Base-by-base conservation (phyloP, 2,797 vertebrate genomes). In the Eulemur albifrons region DNA sequence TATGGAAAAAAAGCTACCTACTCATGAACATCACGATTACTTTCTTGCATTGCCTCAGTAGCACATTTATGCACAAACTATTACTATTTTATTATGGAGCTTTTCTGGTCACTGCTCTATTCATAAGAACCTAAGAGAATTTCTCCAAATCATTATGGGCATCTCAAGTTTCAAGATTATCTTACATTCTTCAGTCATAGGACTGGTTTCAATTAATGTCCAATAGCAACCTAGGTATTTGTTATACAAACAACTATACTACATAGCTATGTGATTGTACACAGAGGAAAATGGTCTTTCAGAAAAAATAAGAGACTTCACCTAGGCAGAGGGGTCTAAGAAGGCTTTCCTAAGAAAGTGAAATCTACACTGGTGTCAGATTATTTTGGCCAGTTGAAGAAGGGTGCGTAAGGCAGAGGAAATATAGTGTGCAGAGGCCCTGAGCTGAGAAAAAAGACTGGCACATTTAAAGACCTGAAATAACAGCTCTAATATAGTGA, bases 121-220 rank as follows among this genome's bases (percentile, higher is more conserved):
- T 18, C 13, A 40, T 27, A 25, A 93, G n/a, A 87, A 40, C 5
- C 12, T 94, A 18, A 93, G 32, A 87, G n/a, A 4, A 17, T 94
- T 90, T 59, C 13, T 50, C 27, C 40, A 82, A 76, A 25, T 52
- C 15, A 27, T 80, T 35, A 70, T 25, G 20, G 4, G 4, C 76
- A 13, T 85, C 92, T 96, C 38, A n/a, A 43, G 61, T 91, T 91
- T 91, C 20, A 88, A 87, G 52, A 52, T 76, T 81, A 77, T 70
- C 43, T 94, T 76, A 43, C 50, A 45, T 75, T 38, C 72, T 80
- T 90, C 14, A 52, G 52, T 88, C 50, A 73, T 30, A 12, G 30
- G 6, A 52, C 3, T 3, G 3, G 11, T 88, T 93, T 77, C 13
- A 65, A 23, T 61, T 81, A 88, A 61, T 43, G 27, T 20, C 17